Conservation (phyloP, 2,888 invertebrate species). For the Busseola fusca region DNA sequence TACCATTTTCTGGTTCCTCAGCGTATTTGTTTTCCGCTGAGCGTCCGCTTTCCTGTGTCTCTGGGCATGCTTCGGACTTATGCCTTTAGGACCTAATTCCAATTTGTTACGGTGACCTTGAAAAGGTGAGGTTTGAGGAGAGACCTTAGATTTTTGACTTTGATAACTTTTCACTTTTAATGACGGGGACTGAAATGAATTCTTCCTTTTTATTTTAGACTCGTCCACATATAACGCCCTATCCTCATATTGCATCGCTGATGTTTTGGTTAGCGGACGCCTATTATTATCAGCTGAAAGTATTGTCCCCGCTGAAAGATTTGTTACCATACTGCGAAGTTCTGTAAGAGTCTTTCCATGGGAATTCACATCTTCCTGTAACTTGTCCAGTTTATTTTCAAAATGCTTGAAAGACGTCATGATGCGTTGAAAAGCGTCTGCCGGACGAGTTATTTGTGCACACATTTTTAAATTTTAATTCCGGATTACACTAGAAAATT, state of each 20-base stretch:
- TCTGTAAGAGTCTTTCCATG: conserved; percentile 77
- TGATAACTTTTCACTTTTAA: conserved; percentile 66
- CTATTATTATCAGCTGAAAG: conserved; percentile 55
- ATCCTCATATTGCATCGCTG: conserved; percentile 67
- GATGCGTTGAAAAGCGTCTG: conserved; percentile 71
- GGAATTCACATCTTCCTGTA: conserved; percentile 76
- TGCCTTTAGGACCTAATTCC: conserved; percentile 50
- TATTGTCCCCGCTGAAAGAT: conserved; percentile 67
- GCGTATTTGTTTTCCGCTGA: conserved; percentile 65
- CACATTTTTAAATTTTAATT: conserved; percentile 58
- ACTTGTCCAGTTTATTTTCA: conserved; percentile 78
- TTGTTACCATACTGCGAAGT: conserved; percentile 72
- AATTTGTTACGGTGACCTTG: conserved; percentile 43
- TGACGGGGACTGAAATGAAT: conserved; percentile 60
- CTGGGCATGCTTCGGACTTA: conserved; percentile 42
- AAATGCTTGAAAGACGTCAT: conserved; percentile 74
- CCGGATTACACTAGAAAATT: conserved; percentile 50
- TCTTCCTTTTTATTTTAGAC: conserved; percentile 63
- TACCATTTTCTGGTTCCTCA: conserved; percentile 62
- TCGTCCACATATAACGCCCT: conserved; percentile 39
- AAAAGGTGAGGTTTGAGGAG: conserved; percentile 45
- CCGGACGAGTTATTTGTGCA: conserved; percentile 62
- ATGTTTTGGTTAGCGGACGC: conserved; percentile 59
- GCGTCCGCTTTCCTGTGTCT: conserved; percentile 68
- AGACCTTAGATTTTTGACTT: conserved; percentile 55